Conservation (phyloP, 2,888 invertebrate genomes). For the Acanthococcus lagerstroemiae region DNA sequence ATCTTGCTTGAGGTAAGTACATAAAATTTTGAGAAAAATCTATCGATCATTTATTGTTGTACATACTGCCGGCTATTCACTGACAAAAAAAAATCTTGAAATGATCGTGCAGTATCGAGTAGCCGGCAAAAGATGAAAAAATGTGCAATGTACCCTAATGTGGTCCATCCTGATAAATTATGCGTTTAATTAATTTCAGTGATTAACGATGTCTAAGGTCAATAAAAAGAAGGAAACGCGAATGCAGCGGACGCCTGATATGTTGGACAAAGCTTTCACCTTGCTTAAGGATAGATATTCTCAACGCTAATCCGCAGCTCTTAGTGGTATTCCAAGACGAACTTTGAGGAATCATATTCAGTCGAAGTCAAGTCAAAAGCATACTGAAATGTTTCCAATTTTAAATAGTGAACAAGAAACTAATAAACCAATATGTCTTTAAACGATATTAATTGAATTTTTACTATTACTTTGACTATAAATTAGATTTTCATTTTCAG, state of each 20-base stretch:
- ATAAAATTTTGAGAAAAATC: not conserved
- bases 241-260: not conserved
- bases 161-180: not conserved
- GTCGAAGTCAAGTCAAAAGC: not conserved
- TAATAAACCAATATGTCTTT: too few species aligned
- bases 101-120: not conserved
- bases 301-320: not conserved
- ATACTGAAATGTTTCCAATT: not conserved
- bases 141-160: not conserved
- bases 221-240: not conserved
- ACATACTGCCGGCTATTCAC: not conserved
- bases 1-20: not conserved
- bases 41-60: not conserved
- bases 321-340: not conserved
- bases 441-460: too few species aligned
- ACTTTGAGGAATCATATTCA: not conserved
- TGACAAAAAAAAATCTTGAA: not conserved
- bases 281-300: not conserved
- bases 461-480: too few species aligned
- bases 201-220: not conserved
- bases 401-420: not conserved
- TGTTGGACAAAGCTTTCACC: not conserved
- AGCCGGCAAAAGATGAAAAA: not conserved
- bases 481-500: too few species aligned
- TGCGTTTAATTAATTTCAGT: not conserved